Percentiles rank a stretch among this genome's conserved stretches.
Evolutionary conservation across 2,888 invertebrate genomes (phyloP).

Genomic region (Agrenia bidenticulata): DNA sequence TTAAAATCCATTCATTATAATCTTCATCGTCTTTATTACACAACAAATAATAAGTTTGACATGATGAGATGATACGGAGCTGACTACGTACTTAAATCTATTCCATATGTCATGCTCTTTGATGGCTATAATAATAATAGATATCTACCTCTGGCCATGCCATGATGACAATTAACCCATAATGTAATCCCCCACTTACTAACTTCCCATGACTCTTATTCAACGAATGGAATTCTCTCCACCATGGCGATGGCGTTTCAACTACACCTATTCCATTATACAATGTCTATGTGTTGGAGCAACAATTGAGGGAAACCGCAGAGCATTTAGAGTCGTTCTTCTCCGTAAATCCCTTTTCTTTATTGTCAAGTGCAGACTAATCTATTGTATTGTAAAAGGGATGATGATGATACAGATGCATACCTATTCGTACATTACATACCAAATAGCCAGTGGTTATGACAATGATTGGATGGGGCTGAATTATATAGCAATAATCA

Average conservation of each 20-base stretch:
- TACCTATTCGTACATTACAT: neutral
- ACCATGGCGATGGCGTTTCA: no score
- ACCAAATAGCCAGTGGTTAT: constrained; percentile 9
- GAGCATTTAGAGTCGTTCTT: neutral
- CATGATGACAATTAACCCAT: constrained; percentile 6
- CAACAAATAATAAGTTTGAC: neutral
- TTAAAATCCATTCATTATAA: neutral
- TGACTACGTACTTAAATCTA: constrained; percentile 3
- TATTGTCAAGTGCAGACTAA: no score
- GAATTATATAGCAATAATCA: neutral
- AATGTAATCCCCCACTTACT: neutral
- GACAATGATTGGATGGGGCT: neutral
- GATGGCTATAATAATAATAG: constrained; percentile 5
- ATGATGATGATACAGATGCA: neutral
- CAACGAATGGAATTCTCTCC: no score
- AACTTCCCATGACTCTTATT: neutral
- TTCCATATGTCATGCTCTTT: constrained; percentile 9
- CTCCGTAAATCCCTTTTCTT: no score
- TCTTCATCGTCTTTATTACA: constrained; percentile 8
- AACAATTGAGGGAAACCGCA: constrained; percentile 13
- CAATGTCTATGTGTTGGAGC: neutral
- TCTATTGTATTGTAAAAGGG: no score
- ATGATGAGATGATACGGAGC: neutral
- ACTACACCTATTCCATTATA: no score
- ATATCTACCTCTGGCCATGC: constrained; percentile 1